A percentile compares a stretch with the other conserved stretches of the same genome.
phyloP scores from a whole-genome alignment of 2,113 vertebrate species.

The Nematolebias whitei region DNA sequence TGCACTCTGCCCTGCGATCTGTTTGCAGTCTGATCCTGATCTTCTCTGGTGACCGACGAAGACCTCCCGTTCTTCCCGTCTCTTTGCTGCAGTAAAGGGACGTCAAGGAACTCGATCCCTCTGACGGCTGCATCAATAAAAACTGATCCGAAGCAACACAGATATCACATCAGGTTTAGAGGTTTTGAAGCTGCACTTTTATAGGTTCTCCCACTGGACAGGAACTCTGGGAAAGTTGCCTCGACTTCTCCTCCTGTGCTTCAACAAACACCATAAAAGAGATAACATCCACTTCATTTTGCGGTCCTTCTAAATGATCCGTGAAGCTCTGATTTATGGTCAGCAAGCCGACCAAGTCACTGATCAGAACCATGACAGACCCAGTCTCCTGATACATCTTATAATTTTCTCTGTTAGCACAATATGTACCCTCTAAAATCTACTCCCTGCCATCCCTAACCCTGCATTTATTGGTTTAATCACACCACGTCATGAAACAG shows the following conservation, averaged over 20 bases:
- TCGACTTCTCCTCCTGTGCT: conserved; percentile 26
- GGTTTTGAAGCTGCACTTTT: conserved; percentile 62
- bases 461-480: conserved; percentile 15
- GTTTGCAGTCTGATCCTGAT: conserved; percentile 49
- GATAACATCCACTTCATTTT: conserved; percentile 42
- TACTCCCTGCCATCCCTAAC: neutral
- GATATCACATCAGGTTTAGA: conserved; percentile 56
- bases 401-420: conserved; percentile 6
- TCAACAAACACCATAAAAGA: conserved; percentile 47
- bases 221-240: conserved; percentile 33
- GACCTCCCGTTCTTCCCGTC: conserved; percentile 39
- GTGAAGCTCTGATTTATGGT: conserved; percentile 42
- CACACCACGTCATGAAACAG: neutral
- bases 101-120: conserved; percentile 58
- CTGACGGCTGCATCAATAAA: conserved; percentile 63
- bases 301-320: conserved; percentile 50
- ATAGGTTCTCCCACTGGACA: conserved; percentile 55
- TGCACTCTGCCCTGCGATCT: conserved; percentile 30
- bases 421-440: conserved; percentile 23
- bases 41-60: conserved; percentile 39
- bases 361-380: conserved; percentile 21
- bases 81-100: conserved; percentile 65
- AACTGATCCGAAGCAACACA: conserved; percentile 54
- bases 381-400: conserved; percentile 3
- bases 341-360: neutral